Base-by-base conservation (phyloP, 2,113 vertebrate species). In the Centrocercus urophasianus region DNA sequence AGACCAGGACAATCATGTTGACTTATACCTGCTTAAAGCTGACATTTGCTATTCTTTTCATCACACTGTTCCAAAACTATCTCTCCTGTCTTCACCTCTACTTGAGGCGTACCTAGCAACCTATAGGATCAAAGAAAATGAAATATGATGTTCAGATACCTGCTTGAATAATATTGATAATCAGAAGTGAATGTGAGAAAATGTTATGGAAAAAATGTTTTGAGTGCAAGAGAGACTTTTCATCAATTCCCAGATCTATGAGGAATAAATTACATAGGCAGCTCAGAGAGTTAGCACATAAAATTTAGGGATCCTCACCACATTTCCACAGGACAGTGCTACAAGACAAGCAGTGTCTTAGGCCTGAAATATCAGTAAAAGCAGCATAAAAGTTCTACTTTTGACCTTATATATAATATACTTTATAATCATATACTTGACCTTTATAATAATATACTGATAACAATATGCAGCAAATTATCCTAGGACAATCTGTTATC, bases 51-150 rank as follows among this genome's bases (percentile, higher is more conserved):
- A 60, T 83, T 83, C 21, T 59, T n/a, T 79, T 38, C 18, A 28
- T 2, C 4, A 60, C 2, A 0, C 11, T 21, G 4, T 10, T 86
- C 63, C 43, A 50, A 60, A 22, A n/a, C 3, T 21, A 3, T 25
- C 19, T 67, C 14, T 64, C 7, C 63, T 54, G 20, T 36, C 32
- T 67, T n/a, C 30, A 74, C 11, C 20, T 22, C 13, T 54, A 12
- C 18, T 27, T 25, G 14, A 43, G 7, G 56, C 18, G 28, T 42
- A 5, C 6, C n/a, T 71, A 59, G n/a, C 36, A 60, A 18, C 2
- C 3, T 28, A 2, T 10, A 17, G 10, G 34, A 87, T 24, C 47
- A 1, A 4, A 32, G 42, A 79, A 89, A 88, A 93, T 72, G 3
- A 60, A 82, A 79, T 14, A 8, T 11, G 10, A 13, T 78, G 7